phyloP scores from a whole-genome alignment of 2,797 vertebrate species.

The Myotis myotis region DNA sequence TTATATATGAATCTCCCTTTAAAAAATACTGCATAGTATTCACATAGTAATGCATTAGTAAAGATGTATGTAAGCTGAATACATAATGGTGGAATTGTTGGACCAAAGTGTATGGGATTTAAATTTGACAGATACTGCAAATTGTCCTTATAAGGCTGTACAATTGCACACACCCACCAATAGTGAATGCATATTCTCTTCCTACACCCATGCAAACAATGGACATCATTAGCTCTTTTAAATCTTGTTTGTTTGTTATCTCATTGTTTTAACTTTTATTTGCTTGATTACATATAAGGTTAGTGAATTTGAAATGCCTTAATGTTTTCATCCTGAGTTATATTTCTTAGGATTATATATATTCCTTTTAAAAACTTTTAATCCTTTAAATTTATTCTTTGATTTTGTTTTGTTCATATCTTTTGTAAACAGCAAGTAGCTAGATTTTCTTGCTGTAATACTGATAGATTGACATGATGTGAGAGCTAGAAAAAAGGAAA shows the following conservation, averaged over 20 bases:
- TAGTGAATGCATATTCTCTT: not conserved
- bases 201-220: not conserved
- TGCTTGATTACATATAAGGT: not conserved
- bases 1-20: not conserved
- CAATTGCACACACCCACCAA: not conserved
- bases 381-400: not conserved
- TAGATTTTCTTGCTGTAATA: not conserved
- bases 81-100: not conserved
- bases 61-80: not conserved
- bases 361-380: not conserved
- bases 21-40: not conserved
- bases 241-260: not conserved
- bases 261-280: not conserved
- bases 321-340: not conserved
- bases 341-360: not conserved
- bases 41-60: not conserved
- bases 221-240: not conserved
- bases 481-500: not conserved
- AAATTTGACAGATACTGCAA: conserved; percentile 6
- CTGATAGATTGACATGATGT: not conserved
- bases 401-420: not conserved
- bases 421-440: not conserved
- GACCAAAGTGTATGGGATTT: not conserved
- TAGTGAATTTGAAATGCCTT: not conserved
- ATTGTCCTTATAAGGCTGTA: not conserved